Base-by-base conservation (phyloP, 2,113 vertebrate species). In the Eonycteris spelaea region DNA sequence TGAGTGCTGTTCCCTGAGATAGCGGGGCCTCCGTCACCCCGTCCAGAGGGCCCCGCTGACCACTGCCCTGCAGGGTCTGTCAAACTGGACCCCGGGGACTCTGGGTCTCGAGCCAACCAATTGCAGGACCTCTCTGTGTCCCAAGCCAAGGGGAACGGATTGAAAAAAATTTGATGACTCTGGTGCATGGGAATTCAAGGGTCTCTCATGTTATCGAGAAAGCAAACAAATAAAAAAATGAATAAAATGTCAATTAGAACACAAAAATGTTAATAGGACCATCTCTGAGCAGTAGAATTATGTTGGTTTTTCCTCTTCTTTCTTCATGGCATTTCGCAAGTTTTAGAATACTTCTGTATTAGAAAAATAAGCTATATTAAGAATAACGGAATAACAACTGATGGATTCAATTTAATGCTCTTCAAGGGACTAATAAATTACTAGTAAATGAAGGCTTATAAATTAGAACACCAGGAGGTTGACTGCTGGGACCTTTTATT, bases 181-280 rank as follows among this genome's bases (percentile, higher is more conserved):
- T 94, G 88, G 95, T 97, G 77, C 95, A 89, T 96, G 94, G 91
- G 97, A 97, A 97, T 96, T 92, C 63, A 77, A 92, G 86, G 96
- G 92, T 94, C 92, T 83, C 85, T 88, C 91, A 61, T 94, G 88
- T 79, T 97, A 95, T 97, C 97, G 89, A 92, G 77, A 96, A 93
- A 97, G 51, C 57, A 96, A 95, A 95, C 80, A 94, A 90, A 79
- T 30, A 61, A 74, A 80, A 95, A 93, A 91, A 91, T 53, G 74
- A 95, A 65, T 26, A 75, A 92, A 92, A 78, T 92, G 57, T 86
- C 80, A 77, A 88, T 92, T 68, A 59, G 78, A 83, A 86, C 33
- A 63, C 59, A 94, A 86, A 95, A 84, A 94, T 92, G 61, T 79
- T 74, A 94, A 24, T 63, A 40, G 35, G 19, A 90, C 26, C 63